phyloP scores from a whole-genome alignment of 2,888 invertebrate genomes.

The Mycalesis mineus region DNA sequence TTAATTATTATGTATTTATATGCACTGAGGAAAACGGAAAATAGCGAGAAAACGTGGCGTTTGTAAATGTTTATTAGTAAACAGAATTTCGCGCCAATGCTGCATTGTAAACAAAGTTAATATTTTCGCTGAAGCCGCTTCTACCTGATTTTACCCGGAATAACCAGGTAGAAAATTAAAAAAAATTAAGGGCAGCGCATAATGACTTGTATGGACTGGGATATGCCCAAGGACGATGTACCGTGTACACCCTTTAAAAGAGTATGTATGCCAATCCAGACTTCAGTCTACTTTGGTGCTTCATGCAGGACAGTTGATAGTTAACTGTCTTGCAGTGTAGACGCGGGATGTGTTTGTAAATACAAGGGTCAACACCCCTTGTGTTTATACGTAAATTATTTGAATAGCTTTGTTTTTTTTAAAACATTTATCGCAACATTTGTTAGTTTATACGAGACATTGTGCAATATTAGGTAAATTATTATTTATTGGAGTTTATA shows the following conservation, averaged over 20 bases:
- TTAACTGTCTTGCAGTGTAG: conserved; percentile 34
- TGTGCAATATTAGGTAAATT: conserved; percentile 25
- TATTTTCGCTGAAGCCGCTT: conserved; percentile 18
- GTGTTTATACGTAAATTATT: conserved; percentile 35
- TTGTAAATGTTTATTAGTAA: conserved; percentile 41
- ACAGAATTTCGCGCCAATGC: conserved; percentile 69
- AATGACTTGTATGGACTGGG: conserved; percentile 58
- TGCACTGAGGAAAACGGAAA: conserved; percentile 31
- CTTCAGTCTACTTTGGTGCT: conserved; percentile 70
- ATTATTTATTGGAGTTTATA: neutral
- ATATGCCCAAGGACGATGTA: conserved; percentile 63
- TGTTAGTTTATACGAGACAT: conserved; percentile 13
- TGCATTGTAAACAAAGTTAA: conserved; percentile 44
- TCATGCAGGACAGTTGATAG: conserved; percentile 58
- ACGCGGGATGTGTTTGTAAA: conserved; percentile 57
- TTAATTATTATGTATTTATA: conserved; percentile 20
- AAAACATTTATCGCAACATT: neutral
- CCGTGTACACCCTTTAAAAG: conserved; percentile 58
- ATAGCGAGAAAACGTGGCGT: conserved; percentile 50
- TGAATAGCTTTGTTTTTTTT: conserved; percentile 16
- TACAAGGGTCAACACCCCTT: conserved; percentile 55
- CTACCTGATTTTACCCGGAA: conserved; percentile 46
- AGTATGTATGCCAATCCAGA: conserved; percentile 62
- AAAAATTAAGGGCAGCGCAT: conserved; percentile 49
- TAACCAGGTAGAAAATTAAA: conserved; percentile 42